A percentile compares a stretch with the other conserved stretches of the same genome.
phyloP scores from a whole-genome alignment of 1,140 invertebrate genomes.

The Ectropis grisescens region DNA sequence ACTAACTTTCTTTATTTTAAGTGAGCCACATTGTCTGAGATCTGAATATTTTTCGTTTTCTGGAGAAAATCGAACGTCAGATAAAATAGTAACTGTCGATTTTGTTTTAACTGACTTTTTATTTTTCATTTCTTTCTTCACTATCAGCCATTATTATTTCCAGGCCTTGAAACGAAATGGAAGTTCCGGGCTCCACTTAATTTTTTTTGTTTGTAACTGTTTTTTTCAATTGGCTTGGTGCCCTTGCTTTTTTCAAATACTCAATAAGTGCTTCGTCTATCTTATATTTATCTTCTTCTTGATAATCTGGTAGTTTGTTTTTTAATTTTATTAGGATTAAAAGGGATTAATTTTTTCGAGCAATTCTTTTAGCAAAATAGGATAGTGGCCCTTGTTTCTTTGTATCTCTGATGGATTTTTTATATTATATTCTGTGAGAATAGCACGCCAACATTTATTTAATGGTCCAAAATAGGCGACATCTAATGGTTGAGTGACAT shows the following conservation, averaged over 20 bases:
- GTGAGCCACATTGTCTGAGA: too few relatives aligned
- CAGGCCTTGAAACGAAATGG: too few relatives aligned
- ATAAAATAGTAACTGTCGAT: too few relatives aligned
- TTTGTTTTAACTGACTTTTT: too few relatives aligned
- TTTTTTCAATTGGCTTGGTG: not conserved
- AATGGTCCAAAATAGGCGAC: not conserved
- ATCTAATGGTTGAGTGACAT: not conserved
- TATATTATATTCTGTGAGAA: not conserved
- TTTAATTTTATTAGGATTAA: not conserved
- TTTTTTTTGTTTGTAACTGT: conserved; percentile 1
- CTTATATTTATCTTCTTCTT: not conserved
- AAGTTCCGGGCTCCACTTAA: too few relatives aligned
- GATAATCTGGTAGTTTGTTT: not conserved
- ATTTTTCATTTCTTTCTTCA: too few relatives aligned
- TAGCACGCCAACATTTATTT: not conserved
- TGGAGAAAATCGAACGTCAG: too few relatives aligned
- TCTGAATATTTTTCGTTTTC: too few relatives aligned
- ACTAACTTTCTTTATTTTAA: too few relatives aligned
- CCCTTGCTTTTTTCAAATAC: not conserved
- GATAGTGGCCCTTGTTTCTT: not conserved
- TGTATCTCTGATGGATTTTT: not conserved
- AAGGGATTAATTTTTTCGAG: not conserved
- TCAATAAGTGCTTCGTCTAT: not conserved
- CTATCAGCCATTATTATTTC: too few relatives aligned
- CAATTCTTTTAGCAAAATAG: not conserved